Percentiles rank a stretch among this genome's conserved stretches.
These are phyloP conservation scores for Eulemur coronatus DNA, from an alignment of 2,797 vertebrate genomes.

Conservation along the genomic window DNA sequence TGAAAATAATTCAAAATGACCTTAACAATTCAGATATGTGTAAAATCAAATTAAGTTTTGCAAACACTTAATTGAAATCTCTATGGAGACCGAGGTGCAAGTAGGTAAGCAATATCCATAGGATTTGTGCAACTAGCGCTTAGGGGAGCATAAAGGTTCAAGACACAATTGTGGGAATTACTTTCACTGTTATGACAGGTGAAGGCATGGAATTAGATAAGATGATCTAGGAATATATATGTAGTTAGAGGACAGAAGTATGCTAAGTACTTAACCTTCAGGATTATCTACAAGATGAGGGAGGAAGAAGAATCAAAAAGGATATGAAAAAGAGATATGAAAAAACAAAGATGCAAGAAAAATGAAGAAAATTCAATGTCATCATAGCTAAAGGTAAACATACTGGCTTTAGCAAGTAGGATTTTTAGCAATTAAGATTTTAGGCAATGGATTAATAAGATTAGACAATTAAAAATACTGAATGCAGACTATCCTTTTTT, in stretches of 20 bases:
- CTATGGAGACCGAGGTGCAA: not conserved
- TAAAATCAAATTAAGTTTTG: not conserved
- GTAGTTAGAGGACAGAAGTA: not conserved
- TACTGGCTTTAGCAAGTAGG: not conserved
- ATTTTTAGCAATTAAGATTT: not conserved
- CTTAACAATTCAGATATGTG: not conserved
- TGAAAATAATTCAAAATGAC: not conserved
- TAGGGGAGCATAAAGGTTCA: not conserved
- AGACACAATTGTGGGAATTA: not conserved
- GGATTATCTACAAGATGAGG: not conserved
- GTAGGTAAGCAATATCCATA: not conserved
- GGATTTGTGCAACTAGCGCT: not conserved
- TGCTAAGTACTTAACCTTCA: not conserved
- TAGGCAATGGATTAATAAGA: not conserved
- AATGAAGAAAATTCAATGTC: not conserved
- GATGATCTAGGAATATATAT: not conserved
- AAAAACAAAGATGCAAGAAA: not conserved
- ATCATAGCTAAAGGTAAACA: not conserved
- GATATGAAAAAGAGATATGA: not conserved
- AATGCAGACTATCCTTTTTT: not conserved
- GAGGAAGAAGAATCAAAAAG: not conserved
- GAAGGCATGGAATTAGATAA: not conserved
- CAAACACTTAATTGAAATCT: not conserved
- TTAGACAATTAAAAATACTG: not conserved
- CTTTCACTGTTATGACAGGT: not conserved